A percentile compares a stretch with the other conserved stretches of the same genome.
These are phyloP conservation scores for Eulemur rubriventer DNA, from an alignment of 2,797 vertebrate genomes.

Conservation along the genomic window DNA sequence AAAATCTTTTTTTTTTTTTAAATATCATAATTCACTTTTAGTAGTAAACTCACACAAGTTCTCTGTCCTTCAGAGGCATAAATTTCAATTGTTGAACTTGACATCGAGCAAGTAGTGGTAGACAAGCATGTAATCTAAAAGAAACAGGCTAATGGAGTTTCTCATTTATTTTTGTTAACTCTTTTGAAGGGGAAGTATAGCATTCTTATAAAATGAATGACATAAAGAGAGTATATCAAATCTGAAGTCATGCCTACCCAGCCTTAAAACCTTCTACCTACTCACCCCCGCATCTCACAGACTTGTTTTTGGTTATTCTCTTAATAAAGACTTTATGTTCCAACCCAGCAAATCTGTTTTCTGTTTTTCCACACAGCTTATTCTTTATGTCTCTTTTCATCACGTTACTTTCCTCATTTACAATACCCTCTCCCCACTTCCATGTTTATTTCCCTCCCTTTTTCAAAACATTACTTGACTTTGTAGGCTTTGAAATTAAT, in stretches of 20 bases:
- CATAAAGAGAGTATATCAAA: neutral
- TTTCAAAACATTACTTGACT: neutral
- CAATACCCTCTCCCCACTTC: neutral
- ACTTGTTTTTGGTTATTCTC: slow-evolving; percentile 19
- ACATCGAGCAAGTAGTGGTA: slow-evolving; percentile 5
- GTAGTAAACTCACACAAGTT: neutral
- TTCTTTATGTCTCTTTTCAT: neutral
- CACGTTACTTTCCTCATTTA: neutral
- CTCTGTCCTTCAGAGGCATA: neutral
- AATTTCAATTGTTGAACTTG: slow-evolving; percentile 12
- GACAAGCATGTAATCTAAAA: slow-evolving; percentile 2
- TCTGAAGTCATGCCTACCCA: neutral
- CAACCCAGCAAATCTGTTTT: neutral
- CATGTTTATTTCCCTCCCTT: neutral
- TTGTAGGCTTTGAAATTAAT: neutral
- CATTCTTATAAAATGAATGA: neutral
- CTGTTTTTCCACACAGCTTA: slow-evolving; percentile 40
- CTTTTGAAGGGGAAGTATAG: neutral
- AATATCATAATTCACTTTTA: neutral
- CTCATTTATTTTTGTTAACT: slow-evolving; percentile 23
- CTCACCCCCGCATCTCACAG: neutral
- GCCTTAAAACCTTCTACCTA: neutral
- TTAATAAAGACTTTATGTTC: slow-evolving; percentile 33
- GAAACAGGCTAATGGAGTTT: slow-evolving; percentile 5
- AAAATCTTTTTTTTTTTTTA: neutral